Conservation (phyloP, 2,113 vertebrate genomes). For the Notarius lentiginosus region DNA sequence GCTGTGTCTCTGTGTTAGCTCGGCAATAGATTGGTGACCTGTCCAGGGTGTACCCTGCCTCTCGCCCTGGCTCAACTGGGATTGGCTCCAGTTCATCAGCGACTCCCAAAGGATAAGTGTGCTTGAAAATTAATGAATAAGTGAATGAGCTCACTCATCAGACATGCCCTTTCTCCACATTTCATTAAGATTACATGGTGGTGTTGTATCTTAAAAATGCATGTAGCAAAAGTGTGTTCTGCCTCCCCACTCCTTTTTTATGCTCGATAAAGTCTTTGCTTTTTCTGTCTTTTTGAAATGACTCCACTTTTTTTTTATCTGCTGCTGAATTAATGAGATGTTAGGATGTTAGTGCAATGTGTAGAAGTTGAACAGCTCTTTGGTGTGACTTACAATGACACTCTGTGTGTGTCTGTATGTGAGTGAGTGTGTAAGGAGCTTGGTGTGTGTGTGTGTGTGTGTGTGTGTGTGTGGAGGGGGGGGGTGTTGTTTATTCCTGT, state of each 20-base stretch:
- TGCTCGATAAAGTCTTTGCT: background rate
- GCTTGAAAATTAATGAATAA: no score
- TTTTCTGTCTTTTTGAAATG: conserved; percentile 23
- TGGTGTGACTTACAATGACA: background rate
- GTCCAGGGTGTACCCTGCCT: no score
- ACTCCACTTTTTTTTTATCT: background rate
- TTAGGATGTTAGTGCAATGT: background rate
- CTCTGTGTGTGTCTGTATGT: background rate
- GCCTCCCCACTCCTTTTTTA: background rate
- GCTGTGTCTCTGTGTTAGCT: no score
- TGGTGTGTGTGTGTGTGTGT: no score
- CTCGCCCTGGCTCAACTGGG: no score
- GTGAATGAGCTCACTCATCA: background rate
- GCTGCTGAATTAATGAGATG: background rate
- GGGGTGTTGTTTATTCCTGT: conserved; percentile 53
- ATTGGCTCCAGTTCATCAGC: no score
- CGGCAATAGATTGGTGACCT: no score
- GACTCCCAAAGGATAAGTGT: no score
- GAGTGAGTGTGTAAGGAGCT: conserved; percentile 12
- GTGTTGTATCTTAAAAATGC: conserved; percentile 22
- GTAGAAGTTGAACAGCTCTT: conserved; percentile 10
- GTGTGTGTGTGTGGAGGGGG: background rate
- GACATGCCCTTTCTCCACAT: conserved; percentile 12
- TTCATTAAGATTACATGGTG: background rate
- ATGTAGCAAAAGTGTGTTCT: background rate